Evolutionary conservation across 2,888 invertebrate species (phyloP).

Genomic region (Meloe dianella): DNA sequence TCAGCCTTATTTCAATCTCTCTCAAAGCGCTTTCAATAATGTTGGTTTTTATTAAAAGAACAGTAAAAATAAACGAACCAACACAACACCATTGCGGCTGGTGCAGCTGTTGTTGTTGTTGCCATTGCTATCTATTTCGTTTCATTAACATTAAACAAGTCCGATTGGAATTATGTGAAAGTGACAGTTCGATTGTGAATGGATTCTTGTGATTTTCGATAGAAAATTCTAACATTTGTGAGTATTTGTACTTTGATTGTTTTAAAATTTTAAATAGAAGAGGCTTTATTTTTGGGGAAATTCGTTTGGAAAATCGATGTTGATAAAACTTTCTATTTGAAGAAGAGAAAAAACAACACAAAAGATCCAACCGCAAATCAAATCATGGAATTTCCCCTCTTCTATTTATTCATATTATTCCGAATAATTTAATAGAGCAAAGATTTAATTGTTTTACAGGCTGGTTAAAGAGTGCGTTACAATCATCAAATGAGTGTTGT

Average conservation of each 20-base stretch:
- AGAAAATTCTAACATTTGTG: neutral
- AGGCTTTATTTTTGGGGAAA: neutral
- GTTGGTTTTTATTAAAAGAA: too few relatives aligned
- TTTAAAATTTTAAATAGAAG: neutral
- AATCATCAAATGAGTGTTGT: too few relatives aligned
- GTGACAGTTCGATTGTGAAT: neutral
- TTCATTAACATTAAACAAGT: neutral
- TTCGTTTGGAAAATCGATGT: neutral
- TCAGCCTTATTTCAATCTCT: too few relatives aligned
- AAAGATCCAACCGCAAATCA: slow-evolving; percentile 10
- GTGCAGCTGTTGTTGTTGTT: too few relatives aligned
- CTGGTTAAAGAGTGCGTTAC: neutral
- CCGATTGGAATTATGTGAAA: neutral
- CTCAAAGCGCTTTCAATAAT: too few relatives aligned
- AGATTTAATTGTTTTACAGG: slow-evolving; percentile 2
- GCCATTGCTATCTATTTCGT: slow-evolving; percentile 1
- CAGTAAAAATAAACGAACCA: too few relatives aligned
- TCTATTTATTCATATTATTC: neutral
- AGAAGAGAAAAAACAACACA: neutral
- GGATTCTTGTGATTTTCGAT: neutral
- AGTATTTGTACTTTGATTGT: too few relatives aligned
- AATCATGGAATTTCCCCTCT: slow-evolving; percentile 15
- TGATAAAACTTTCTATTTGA: neutral
- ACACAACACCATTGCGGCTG: too few relatives aligned
- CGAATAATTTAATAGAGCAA: slow-evolving; percentile 16